phyloP scores from a whole-genome alignment of 2,113 vertebrate genomes.

The Otis tarda region DNA sequence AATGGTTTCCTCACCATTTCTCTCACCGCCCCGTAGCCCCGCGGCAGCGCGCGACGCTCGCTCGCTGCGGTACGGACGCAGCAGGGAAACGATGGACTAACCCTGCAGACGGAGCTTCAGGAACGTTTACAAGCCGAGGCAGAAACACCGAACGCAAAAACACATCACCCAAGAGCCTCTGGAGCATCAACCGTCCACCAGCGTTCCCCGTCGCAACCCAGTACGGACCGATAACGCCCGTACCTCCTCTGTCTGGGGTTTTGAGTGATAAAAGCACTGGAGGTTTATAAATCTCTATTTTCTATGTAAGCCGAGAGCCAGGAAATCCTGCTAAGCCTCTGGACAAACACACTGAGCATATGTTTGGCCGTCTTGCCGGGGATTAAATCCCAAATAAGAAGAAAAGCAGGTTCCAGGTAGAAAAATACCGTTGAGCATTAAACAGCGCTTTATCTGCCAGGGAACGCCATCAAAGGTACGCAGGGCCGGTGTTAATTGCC shows the following conservation, averaged over 20 bases:
- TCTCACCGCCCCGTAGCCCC: background rate
- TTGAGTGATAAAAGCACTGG: background rate
- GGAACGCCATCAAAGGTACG: background rate
- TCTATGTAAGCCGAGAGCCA: background rate
- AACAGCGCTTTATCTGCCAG: background rate
- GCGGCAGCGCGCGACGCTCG: accelerated
- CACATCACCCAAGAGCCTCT: accelerated
- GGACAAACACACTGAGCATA: background rate
- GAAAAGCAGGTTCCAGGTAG: background rate
- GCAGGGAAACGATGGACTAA: background rate
- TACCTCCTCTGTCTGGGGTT: background rate
- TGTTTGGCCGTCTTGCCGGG: background rate
- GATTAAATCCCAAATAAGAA: background rate
- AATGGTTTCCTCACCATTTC: background rate
- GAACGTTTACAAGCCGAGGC: background rate
- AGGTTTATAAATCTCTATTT: background rate
- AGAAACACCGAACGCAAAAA: background rate
- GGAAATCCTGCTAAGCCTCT: background rate
- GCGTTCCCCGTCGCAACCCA: background rate
- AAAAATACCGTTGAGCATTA: background rate
- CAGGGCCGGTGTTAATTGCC: background rate
- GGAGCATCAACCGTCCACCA: background rate
- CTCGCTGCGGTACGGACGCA: accelerated
- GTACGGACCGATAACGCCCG: accelerated
- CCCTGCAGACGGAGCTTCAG: background rate